Percentiles rank a stretch among this genome's conserved stretches.
These are phyloP conservation scores for Leptodactylus fallax DNA, from an alignment of 2,797 vertebrate species.

Conservation along the genomic window DNA sequence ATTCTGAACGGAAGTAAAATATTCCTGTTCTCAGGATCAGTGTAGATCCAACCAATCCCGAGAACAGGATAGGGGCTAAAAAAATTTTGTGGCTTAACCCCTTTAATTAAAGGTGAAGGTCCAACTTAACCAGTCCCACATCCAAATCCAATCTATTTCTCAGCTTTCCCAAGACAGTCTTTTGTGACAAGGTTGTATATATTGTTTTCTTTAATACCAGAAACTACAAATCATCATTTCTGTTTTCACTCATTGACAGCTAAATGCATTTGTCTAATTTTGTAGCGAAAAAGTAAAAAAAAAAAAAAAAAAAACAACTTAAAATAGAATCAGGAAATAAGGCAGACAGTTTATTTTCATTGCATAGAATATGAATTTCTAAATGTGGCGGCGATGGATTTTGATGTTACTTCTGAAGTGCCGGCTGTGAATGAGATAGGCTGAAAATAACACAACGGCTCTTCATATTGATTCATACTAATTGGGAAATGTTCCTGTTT, in stretches of 20 bases:
- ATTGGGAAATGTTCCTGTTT: background rate
- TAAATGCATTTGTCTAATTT: background rate
- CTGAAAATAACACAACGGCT: constrained; percentile 18
- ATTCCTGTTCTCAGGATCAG: too few relatives aligned
- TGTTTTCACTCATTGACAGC: background rate
- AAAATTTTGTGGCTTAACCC: too few relatives aligned
- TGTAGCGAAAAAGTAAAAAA: background rate
- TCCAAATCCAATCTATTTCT: background rate
- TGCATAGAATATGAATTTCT: background rate
- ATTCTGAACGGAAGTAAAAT: too few relatives aligned
- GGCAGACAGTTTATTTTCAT: background rate
- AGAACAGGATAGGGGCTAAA: too few relatives aligned
- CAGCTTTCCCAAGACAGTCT: background rate
- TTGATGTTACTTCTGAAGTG: background rate
- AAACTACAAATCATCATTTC: background rate
- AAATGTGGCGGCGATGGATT: background rate
- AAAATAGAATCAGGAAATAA: background rate
- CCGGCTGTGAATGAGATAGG: background rate
- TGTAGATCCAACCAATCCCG: too few relatives aligned
- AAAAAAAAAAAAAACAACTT: too few relatives aligned
- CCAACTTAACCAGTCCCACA: background rate
- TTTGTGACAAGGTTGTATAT: background rate
- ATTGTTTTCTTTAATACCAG: background rate
- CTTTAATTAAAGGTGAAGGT: background rate
- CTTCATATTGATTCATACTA: background rate